Conservation (phyloP, 2,797 vertebrate genomes). For the Sebastes reedi region DNA sequence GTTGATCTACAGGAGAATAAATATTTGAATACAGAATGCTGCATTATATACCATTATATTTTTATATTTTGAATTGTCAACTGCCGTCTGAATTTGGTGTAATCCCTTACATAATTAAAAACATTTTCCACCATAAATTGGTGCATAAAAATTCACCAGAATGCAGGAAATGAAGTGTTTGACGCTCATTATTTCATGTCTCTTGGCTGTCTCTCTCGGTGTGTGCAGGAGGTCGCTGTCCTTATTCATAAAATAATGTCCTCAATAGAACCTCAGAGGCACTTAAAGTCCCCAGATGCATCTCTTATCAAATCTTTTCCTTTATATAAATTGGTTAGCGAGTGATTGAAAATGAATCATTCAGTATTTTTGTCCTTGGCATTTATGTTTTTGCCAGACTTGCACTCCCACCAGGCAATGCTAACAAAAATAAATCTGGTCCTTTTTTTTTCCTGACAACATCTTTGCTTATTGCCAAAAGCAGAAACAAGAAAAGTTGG, state of each 20-base stretch:
- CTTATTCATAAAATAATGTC: slow-evolving; percentile 27
- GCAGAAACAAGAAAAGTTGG: slow-evolving; percentile 3
- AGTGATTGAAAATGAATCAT: slow-evolving; percentile 19
- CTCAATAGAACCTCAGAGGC: neutral
- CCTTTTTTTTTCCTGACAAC: slow-evolving; percentile 14
- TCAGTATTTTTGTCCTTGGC: neutral
- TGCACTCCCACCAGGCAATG: slow-evolving; percentile 6
- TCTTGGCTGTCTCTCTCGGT: slow-evolving; percentile 22
- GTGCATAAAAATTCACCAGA: neutral
- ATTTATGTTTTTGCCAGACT: slow-evolving; percentile 12
- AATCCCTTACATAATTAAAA: neutral
- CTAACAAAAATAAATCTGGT: slow-evolving; percentile 29
- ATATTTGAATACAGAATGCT: neutral
- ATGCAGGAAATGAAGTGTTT: neutral
- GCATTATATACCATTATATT: neutral
- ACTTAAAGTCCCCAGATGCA: neutral
- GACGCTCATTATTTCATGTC: neutral
- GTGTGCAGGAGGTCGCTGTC: slow-evolving; percentile 16
- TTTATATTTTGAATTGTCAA: neutral
- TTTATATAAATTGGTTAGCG: neutral
- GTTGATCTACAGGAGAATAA: neutral
- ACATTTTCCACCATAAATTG: neutral
- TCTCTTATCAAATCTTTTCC: neutral
- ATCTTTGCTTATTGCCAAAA: neutral
- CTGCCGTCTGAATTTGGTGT: neutral